Conservation (phyloP, 1,140 invertebrate genomes). For the Lepidurus packardi region DNA sequence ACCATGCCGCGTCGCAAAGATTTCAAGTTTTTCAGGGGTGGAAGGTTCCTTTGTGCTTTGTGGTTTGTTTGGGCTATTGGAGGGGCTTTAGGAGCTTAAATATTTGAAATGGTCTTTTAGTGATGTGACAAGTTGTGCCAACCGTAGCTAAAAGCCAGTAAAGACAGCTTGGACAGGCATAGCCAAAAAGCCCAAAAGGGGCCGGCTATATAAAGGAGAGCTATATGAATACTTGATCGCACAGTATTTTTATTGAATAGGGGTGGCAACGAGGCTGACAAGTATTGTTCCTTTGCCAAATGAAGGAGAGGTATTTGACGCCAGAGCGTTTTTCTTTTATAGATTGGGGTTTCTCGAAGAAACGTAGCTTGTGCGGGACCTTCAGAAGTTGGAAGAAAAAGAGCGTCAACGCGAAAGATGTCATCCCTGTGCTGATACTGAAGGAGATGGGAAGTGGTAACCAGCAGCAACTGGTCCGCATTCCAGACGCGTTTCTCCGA, state of each 20-base stretch:
- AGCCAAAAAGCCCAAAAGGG: not conserved
- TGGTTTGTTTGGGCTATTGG: slow-evolving; percentile 15
- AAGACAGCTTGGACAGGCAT: slow-evolving; percentile 14
- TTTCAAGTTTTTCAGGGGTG: not conserved
- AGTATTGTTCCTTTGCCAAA: not conserved
- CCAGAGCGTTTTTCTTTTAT: not conserved
- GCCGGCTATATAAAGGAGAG: not conserved
- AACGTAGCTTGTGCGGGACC: slow-evolving; percentile 4
- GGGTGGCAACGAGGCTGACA: slow-evolving; percentile 17
- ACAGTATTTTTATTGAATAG: slow-evolving; percentile 16
- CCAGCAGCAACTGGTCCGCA: slow-evolving; percentile 3
- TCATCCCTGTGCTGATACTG: not conserved
- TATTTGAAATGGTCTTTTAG: slow-evolving; percentile 22
- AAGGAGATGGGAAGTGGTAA: not conserved
- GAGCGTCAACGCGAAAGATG: not conserved
- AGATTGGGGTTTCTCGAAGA: not conserved
- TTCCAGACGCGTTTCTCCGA: slow-evolving; percentile 5
- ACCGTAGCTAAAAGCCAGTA: slow-evolving; percentile 21
- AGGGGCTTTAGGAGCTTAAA: slow-evolving; percentile 19
- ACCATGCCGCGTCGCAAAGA: not conserved
- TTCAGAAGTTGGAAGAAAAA: not conserved
- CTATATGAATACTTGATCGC: slow-evolving; percentile 22
- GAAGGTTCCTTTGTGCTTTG: not conserved
- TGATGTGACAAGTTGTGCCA: slow-evolving; percentile 19
- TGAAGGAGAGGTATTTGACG: not conserved